Percentiles rank a stretch among this genome's conserved stretches.
phyloP scores from a whole-genome alignment of 2,888 invertebrate species.

The Horisme vitalbata region DNA sequence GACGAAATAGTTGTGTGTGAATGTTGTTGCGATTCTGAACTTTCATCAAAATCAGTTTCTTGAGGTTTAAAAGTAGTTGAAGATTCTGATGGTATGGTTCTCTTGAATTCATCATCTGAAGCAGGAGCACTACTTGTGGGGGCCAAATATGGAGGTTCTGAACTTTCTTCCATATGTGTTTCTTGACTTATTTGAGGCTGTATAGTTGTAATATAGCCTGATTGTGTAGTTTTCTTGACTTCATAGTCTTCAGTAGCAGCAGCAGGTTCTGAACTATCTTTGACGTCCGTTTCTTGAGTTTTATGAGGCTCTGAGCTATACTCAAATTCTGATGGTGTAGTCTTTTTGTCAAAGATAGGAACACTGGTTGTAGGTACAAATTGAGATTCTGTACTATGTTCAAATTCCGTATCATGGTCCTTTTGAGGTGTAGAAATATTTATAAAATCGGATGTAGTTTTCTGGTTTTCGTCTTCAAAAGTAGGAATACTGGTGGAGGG shows the following conservation, averaged over 20 bases:
- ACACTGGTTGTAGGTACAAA: constrained; percentile 12
- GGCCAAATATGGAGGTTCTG: constrained; percentile 3
- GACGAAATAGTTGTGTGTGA: constrained; percentile 4
- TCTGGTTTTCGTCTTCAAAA: constrained; percentile 12
- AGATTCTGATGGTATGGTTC: background rate
- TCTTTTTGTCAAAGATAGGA: constrained; percentile 19
- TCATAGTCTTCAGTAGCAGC: constrained; percentile 15
- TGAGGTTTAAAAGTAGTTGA: background rate
- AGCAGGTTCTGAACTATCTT: no score
- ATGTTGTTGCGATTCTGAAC: constrained; percentile 9
- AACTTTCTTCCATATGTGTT: constrained; percentile 8
- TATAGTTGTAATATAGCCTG: constrained; percentile 2
- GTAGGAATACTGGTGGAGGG: constrained; percentile 5
- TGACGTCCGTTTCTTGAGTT: constrained; percentile 10
- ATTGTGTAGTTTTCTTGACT: constrained; percentile 5
- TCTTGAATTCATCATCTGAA: constrained; percentile 12
- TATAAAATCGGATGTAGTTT: constrained; percentile 12
- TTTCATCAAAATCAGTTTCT: constrained; percentile 4
- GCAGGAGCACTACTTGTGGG: constrained; percentile 10
- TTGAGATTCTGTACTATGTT: constrained; percentile 10
- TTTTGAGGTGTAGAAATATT: constrained; percentile 2
- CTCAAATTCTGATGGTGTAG: constrained; percentile 2
- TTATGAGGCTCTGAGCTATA: constrained; percentile 9
- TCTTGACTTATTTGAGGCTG: constrained; percentile 3
- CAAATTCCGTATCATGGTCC: background rate